phyloP scores from a whole-genome alignment of 2,113 vertebrate genomes.

The Cephalopterus ornatus region DNA sequence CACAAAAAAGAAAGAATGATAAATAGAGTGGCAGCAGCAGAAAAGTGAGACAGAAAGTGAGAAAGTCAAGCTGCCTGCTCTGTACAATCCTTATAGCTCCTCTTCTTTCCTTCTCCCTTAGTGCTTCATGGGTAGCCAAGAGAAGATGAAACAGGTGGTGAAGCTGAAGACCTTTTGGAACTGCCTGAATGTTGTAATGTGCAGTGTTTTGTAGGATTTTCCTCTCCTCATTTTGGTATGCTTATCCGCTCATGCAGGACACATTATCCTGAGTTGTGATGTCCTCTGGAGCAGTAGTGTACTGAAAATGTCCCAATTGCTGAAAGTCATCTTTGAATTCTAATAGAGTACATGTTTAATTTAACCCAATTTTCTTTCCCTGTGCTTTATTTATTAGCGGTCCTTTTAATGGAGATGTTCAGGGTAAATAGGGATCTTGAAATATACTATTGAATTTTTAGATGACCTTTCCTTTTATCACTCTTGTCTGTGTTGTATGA shows the following conservation, averaged over 20 bases:
- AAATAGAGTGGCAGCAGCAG: neutral
- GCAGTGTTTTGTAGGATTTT: neutral
- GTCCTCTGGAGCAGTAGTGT: neutral
- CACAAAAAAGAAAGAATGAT: neutral
- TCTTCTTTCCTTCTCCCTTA: neutral
- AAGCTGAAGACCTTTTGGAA: neutral
- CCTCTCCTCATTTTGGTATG: neutral
- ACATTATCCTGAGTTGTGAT: neutral
- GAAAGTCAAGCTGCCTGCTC: neutral
- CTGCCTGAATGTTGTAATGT: rapidly evolving
- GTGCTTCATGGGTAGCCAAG: neutral
- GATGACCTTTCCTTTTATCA: neutral
- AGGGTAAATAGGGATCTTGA: neutral
- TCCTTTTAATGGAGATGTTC: neutral
- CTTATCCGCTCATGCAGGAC: neutral
- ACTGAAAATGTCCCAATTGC: neutral
- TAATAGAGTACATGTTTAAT: neutral
- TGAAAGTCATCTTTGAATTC: neutral
- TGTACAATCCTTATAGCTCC: neutral
- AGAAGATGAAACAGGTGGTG: neutral
- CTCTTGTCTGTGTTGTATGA: neutral
- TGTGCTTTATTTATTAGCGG: neutral
- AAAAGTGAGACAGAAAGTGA: neutral
- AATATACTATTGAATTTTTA: neutral
- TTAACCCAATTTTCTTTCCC: neutral